Base-by-base conservation (phyloP, 2,888 invertebrate genomes). In the Heteromyza rotundicornis region DNA sequence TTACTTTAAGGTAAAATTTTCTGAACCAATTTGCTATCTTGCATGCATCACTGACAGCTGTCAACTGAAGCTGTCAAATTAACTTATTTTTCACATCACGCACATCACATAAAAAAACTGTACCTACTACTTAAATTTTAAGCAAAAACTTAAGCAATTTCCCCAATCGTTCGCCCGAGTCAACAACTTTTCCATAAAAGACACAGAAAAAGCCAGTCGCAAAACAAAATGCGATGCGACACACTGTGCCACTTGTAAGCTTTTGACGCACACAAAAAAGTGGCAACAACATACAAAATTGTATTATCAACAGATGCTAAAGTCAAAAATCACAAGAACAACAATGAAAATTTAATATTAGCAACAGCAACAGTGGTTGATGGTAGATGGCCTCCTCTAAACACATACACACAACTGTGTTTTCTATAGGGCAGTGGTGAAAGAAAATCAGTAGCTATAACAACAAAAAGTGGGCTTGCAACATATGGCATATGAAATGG, bases 291-390 rank as follows among this genome's bases (percentile, higher is more conserved):
- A n/a, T 32, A 40, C 40, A 40, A 40, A 7, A 40, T 10, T 16
- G 54, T 32, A 60, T 54, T 60, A 54, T 54, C 55, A 59, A 59
- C 62, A 64, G 59, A 61, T 62, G 61, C 56, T 58, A 16, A 32
- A 51, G 57, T 57, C 60, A 60, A 53, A 59, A 32, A 53, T 44
- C 50, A 16, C 40, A 40, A n/a, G 10, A 40, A n/a, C 40, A 40
- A n/a, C 35, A 53, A 23, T 12, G 53, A 53, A 53, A 53, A 7
- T 51, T 16, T 51, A 22, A 51, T n/a, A 51, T 1, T 24, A 53
- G 27, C 19, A 53, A 53, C 27, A 51, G 23, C 52, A 54, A 54
- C 27, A 27, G 54, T 16, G 23, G 23, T 23, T 23, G 14, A 52
- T 20, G 27, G 3, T 23, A 52, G 52, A 12, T 7, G 14, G 16